Evolutionary conservation across 2,797 vertebrate species (phyloP), one percentile per base, ranked within the genome.

Genomic region (Cephalopachus bancanus): DNA sequence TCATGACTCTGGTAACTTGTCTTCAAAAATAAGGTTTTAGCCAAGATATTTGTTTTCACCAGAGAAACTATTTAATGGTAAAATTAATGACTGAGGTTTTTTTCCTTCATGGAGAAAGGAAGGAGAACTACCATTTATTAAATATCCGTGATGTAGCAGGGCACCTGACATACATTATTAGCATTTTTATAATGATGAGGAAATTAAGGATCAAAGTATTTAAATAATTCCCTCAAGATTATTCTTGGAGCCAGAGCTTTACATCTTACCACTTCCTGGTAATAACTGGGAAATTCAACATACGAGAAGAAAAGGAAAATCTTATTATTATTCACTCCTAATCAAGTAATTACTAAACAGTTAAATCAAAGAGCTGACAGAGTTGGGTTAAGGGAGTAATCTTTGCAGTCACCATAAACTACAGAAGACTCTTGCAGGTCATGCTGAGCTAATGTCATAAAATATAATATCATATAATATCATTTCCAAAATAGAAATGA

Each of bases 351-450:
- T 55, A 84, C 33, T 83, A 75, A 94, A 84, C 2, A 96, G 74
- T 57, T 96, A 97, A 93, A 81, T 49, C 53, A 88, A 93, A 91
- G 15, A 88, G 49, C 49, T 94, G 91, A 96, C 62, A 22, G 51
- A 84, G 30, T 76, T 94, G 69, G 57, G 60, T 20, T 49, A 60
- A 67, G 17, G n/a, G 74, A 79, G 28, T 30, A 49, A 33, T 51
- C 75, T 89, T 65, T 83, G 65, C 51, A 85, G 49, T 79, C 53
- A 93, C 53, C 33, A 71, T 57, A 87, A 94, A 81, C 64, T 60
- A 90, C 91, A 88, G 74, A 10, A 89, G 28, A 87, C 51, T 92
- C 37, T 19, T 33, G 10, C 5, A 93, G 64, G 65, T 88, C 62
- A 92, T 59, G 7, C 6, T 92, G 53, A 80, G 30, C 64, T 75